Base-by-base conservation (phyloP, 2,797 vertebrate species). In the Labeo calbasu region DNA sequence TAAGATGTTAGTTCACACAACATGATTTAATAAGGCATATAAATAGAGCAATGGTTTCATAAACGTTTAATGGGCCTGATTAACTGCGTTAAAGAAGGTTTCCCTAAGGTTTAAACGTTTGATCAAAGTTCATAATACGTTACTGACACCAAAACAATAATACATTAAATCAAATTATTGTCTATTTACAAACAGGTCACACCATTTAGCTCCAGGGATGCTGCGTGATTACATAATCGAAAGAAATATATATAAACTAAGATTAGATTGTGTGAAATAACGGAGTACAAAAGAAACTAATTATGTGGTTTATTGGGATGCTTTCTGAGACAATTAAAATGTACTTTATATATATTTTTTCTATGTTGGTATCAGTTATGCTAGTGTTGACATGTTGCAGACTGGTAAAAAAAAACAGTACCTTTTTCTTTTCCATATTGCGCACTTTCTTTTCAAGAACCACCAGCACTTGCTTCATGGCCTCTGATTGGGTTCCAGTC, bases 401-500 rank as follows among this genome's bases (percentile, higher is more conserved):
- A 7, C 32, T n/a, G 12, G 28, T 10, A 10, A n/a, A 12, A 21
- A n/a, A 63, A 43, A 25, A 2, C 5, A 3, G 28, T 89, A 98
- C 98, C 96, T 98, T 99, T 93, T 98, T 99, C 94, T 99, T 99
- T 89, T 98, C 98, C 93, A 99, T 96, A 92, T 98, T 99, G 84
- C 98, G 95, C 66, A 96, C 95, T 90, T 99, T 99, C 94, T 99
- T 99, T 88, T 99, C 98, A 53, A 99, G 96, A 86, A 99, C 95
- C 68, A 94, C 94, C 85, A 99, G 92, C 85, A 99, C 97, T 93
- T 99, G 98, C 92, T 98, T 98, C 95, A 98, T 93, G 79, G 97
- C 96, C 91, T 99, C 97, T 3, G 97, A 97, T 86, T 96, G 96
- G 61, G 94, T 92, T 32, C 85, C 88, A 21, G 88, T 85, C 23